Evolutionary conservation across 2,888 invertebrate genomes (phyloP), one percentile per base, ranked within the genome.

Genomic region (Melanargia galathea): DNA sequence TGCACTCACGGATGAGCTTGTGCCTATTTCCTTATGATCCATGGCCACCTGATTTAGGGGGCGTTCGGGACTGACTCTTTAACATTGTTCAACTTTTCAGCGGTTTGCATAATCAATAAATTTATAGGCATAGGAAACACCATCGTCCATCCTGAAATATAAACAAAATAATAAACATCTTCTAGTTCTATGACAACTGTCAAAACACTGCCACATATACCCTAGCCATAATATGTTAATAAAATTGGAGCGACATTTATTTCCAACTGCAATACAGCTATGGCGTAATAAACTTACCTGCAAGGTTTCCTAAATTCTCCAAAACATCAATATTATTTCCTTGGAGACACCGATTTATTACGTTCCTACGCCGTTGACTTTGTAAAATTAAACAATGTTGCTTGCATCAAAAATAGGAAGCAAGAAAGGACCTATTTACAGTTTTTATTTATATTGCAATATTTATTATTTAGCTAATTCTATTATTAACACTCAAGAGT

Each of bases 301-400:
- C 71, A 70, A 51, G 63, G 76, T 76, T 78, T 77, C 56, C 59
- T 64, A 63, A 65, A 70, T 67, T 69, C 65, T 73, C 72, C 73
- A 76, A 80, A 82, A 86, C 78, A 90, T 90, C 90, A 83, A 90
- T 90, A 88, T 68, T 84, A 90, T 90, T 87, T 88, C 90, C 90
- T 85, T 84, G 90, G 90, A 86, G 86, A 90, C 88, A 89, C 83
- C 86, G 89, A 89, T 89, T 83, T 87, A 90, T 80, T 87, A 85
- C 87, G 83, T 82, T 80, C 78, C 74, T 80, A 77, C 79, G 71
- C 77, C 75, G 79, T 86, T 82, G 78, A 79, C 84, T 81, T 83
- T 83, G 70, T 73, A 71, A 68, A 70, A 70, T 71, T 64, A 59
- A 64, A 69, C 51, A 35, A 75, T 79, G 81, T 85, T 84, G 73